A percentile compares a stretch with the other conserved stretches of the same genome.
Conservation (phyloP, 2,113 vertebrate species). For the Holacanthus passer region DNA sequence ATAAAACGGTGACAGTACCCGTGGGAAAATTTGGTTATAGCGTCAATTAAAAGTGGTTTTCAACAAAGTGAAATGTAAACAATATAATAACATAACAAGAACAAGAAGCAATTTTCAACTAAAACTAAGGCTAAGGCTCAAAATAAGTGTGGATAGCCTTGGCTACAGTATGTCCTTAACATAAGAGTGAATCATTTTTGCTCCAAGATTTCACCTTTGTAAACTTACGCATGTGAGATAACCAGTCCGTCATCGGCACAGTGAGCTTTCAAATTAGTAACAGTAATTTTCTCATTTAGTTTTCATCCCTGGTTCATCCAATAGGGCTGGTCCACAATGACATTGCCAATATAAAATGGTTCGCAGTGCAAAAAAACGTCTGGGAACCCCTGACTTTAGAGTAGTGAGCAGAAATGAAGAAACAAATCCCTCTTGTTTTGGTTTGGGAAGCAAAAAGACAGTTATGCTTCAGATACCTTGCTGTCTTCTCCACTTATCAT, state of each 20-base stretch:
- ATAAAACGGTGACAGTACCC: too few species aligned
- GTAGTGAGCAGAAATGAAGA: slow-evolving; percentile 40
- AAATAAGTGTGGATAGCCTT: too few species aligned
- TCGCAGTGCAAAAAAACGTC: slow-evolving; percentile 19
- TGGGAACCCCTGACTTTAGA: slow-evolving; percentile 47
- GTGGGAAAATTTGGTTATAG: too few species aligned
- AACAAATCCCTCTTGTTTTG: slow-evolving; percentile 55
- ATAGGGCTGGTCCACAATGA: slow-evolving; percentile 21
- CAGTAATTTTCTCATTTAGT: slow-evolving; percentile 2
- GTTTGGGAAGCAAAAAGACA: slow-evolving; percentile 63
- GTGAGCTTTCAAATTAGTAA: slow-evolving; percentile 3
- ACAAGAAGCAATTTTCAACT: too few species aligned
- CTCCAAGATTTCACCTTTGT: too few species aligned
- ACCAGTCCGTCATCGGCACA: neutral
- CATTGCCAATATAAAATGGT: slow-evolving; percentile 8
- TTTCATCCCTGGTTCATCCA: neutral
- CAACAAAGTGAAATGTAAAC: too few species aligned
- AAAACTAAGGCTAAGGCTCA: too few species aligned
- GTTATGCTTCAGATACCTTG: slow-evolving; percentile 52
- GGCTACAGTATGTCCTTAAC: too few species aligned
- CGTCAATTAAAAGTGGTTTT: too few species aligned
- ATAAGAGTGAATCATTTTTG: too few species aligned
- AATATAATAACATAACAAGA: too few species aligned
- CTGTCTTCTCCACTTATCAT: slow-evolving; percentile 36
- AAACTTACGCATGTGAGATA: neutral